A percentile compares a stretch with the other conserved stretches of the same genome.
These are phyloP conservation scores for Plagodis dolabraria DNA, from an alignment of 2,888 invertebrate genomes.

Conservation along the genomic window DNA sequence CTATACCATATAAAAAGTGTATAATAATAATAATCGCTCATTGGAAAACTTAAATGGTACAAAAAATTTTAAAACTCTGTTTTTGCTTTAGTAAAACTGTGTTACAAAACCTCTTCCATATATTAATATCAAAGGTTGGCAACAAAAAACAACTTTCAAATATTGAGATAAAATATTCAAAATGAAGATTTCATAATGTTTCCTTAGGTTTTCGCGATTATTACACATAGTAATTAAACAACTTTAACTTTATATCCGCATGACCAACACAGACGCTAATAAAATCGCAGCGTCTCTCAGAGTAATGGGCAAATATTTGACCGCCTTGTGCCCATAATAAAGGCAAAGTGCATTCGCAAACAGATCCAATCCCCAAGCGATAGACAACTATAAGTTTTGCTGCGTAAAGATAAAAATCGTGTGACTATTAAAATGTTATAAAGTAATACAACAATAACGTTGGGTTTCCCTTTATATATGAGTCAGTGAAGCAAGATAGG, in stretches of 20 bases:
- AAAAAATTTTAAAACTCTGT: too few species aligned
- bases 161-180: too few species aligned
- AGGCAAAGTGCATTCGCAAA: constrained; percentile 49
- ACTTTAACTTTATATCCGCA: constrained; percentile 5
- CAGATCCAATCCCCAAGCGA: constrained; percentile 14
- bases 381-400: constrained; percentile 17
- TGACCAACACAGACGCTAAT: constrained; percentile 29
- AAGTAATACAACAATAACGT: constrained; percentile 13
- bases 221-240: too few species aligned
- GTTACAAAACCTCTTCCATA: too few species aligned
- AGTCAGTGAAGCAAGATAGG: constrained; percentile 61
- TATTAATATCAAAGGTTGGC: not conserved
- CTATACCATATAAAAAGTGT: too few species aligned
- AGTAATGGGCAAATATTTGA: constrained; percentile 72
- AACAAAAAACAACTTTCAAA: not conserved
- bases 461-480: constrained; percentile 46
- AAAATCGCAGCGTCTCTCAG: constrained; percentile 49
- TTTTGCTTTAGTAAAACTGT: too few species aligned
- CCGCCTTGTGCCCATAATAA: constrained; percentile 45
- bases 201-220: too few species aligned
- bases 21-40: too few species aligned
- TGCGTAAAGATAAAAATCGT: constrained; percentile 41
- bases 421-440: not conserved
- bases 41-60: too few species aligned
- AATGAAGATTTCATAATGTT: too few species aligned